These are phyloP conservation scores for Orchestes rusci DNA, from an alignment of 2,888 invertebrate genomes.

Conservation along the genomic window DNA sequence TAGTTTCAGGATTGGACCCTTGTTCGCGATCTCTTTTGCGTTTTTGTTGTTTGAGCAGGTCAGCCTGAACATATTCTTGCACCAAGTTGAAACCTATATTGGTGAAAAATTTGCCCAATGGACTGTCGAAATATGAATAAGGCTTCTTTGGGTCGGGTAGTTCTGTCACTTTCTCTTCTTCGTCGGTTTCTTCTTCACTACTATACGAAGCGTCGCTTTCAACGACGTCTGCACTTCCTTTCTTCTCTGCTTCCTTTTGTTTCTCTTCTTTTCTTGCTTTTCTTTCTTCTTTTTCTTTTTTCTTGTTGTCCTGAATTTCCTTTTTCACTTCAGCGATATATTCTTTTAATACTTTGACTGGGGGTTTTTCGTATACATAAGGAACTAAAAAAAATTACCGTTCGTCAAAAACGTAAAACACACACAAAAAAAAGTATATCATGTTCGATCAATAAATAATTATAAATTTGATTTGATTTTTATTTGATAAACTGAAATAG, in stretches of 20 bases:
- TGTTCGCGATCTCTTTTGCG: slow-evolving; percentile 70
- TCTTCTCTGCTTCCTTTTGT: slow-evolving; percentile 44
- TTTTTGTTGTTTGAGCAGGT: slow-evolving; percentile 79
- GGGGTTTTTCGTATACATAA: slow-evolving; percentile 87
- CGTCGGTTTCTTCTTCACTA: slow-evolving; percentile 26
- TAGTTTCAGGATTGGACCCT: slow-evolving; percentile 60
- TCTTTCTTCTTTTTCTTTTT: slow-evolving; percentile 35
- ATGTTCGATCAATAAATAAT: too few species aligned
- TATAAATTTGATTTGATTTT: too few species aligned
- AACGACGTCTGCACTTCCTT: slow-evolving; percentile 26
- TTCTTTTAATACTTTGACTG: slow-evolving; percentile 67
- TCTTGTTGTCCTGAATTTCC: slow-evolving; percentile 40
- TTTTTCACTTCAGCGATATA: slow-evolving; percentile 50
- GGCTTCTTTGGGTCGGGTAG: slow-evolving; percentile 45
- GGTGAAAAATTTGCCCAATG: slow-evolving; percentile 75
- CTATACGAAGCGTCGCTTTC: slow-evolving; percentile 22
- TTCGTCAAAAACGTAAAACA: neutral
- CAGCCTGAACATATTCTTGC: slow-evolving; percentile 90
- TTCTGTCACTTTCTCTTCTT: slow-evolving; percentile 41
- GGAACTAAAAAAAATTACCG: slow-evolving; percentile 51
- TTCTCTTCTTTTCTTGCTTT: slow-evolving; percentile 33
- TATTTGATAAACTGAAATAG: too few species aligned
- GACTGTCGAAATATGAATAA: slow-evolving; percentile 72
- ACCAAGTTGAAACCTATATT: slow-evolving; percentile 83
- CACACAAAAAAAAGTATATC: too few species aligned